Base-by-base conservation (phyloP, 2,888 invertebrate genomes). In the Sicus ferrugineus region DNA sequence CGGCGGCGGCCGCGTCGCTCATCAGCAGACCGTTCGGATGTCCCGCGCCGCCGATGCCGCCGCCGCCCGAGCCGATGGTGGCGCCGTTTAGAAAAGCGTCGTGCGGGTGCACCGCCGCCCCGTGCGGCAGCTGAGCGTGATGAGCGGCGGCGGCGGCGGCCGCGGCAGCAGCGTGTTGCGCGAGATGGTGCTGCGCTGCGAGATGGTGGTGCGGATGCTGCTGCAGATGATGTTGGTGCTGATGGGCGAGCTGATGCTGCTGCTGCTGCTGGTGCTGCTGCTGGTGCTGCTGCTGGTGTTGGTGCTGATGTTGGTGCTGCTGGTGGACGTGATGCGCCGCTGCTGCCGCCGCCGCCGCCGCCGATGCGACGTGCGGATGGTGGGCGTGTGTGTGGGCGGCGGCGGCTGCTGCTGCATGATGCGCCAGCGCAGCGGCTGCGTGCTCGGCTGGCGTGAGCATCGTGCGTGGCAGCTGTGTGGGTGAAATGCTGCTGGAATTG, bases 361-460 rank as follows among this genome's bases (percentile, higher is more conserved):
- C 46, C n/a, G 46, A 46, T 46, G 19, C 14, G n/a, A n/a, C n/a
- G 4, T 14, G n/a, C 14, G 14, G 46, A 11, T 16, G 79, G 74
- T 30, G 79, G 73, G 61, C 54, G 11, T 79, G 79, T 50, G 79
- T 78, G 59, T 77, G 77, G 31, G 78, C 83, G 30, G 80, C 80
- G 6, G 80, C 79, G 30, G 79, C 79, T 14, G 80, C 80, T 58
- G 81, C 80, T 34, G 80, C 80, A 75, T 79, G 78, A 72, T 79
- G 78, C 26, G 80, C 79, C 70, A 79, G 72, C 9, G 79, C 78
- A 31, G 81, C 76, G 19, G 79, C 79, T 26, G 79, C 80, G 75
- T 81, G 80, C 67, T 80, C 80, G n/a, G 79, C 79, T 19, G 79
- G 79, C 56, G 77, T 80, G 0, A 79, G 73, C 30, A 75, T 71